Percentiles rank a stretch among this genome's conserved stretches.
phyloP scores from a whole-genome alignment of 1,140 invertebrate species.

The Drosophila chauvacae region DNA sequence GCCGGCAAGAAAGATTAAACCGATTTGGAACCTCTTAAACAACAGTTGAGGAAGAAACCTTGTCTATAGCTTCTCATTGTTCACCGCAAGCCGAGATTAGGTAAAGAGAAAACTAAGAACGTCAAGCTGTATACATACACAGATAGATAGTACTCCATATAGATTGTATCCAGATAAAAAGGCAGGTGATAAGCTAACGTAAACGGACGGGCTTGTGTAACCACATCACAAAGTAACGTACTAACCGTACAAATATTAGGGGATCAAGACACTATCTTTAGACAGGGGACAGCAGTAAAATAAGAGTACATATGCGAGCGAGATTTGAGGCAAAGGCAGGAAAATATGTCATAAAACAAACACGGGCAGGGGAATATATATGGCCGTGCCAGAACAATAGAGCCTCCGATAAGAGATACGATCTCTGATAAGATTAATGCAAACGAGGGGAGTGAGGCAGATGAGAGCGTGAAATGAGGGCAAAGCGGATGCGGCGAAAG shows the following conservation, averaged over 20 bases:
- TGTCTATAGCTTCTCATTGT: conserved; percentile 2
- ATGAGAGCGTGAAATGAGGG: background rate
- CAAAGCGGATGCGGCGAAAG: conserved; percentile 12
- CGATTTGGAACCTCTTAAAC: background rate
- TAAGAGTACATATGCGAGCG: background rate
- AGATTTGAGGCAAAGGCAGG: conserved; percentile 31
- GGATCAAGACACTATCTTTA: conserved; percentile 33
- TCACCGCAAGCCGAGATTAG: background rate
- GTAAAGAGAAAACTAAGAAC: conserved; percentile 5
- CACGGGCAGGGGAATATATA: conserved; percentile 24
- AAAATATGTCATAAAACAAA: conserved; percentile 41
- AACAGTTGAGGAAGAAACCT: background rate
- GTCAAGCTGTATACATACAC: background rate
- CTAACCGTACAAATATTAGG: conserved; percentile 40
- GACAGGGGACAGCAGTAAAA: conserved; percentile 40
- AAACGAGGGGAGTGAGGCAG: background rate
- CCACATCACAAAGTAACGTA: conserved; percentile 45
- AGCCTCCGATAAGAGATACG: conserved; percentile 29
- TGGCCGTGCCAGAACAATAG: conserved; percentile 19
- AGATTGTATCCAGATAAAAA: conserved; percentile 37
- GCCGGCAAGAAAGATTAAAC: background rate
- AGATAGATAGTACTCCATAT: conserved; percentile 3
- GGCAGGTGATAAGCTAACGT: conserved; percentile 29
- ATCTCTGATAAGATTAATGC: conserved; percentile 43
- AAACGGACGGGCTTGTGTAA: conserved; percentile 53